phyloP scores from a whole-genome alignment of 2,888 invertebrate genomes.

The Heliconius ethilla region DNA sequence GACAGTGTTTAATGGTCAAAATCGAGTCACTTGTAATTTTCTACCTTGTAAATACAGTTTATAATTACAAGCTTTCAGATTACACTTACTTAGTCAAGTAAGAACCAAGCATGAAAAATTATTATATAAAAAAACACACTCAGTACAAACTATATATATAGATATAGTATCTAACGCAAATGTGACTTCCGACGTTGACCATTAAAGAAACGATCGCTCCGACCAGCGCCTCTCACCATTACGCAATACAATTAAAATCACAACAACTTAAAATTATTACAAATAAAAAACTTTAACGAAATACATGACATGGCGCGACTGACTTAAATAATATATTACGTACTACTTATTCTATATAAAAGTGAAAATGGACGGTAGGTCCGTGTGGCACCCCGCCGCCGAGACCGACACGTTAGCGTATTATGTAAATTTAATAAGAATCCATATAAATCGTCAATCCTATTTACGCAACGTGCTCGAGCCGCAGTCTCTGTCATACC shows the following conservation, averaged over 20 bases:
- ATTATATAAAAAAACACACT: constrained; percentile 22
- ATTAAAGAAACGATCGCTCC: constrained; percentile 34
- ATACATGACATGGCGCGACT: constrained; percentile 77
- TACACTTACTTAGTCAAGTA: constrained; percentile 37
- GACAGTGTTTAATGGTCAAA: constrained; percentile 14
- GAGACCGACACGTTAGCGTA: constrained; percentile 43
- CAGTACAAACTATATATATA: constrained; percentile 20
- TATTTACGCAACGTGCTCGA: constrained; percentile 48
- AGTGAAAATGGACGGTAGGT: constrained; percentile 55
- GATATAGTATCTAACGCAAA: constrained; percentile 28
- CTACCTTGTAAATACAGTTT: constrained; percentile 4
- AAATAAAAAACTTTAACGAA: constrained; percentile 62
- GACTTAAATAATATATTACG: constrained; percentile 71
- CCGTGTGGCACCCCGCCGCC: constrained; percentile 50
- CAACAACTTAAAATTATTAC: constrained; percentile 56
- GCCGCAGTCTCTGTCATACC: constrained; percentile 43
- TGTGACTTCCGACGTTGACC: constrained; percentile 19
- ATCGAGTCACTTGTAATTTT: background rate
- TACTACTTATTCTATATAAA: constrained; percentile 47
- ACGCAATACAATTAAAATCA: constrained; percentile 56
- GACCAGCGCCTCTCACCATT: constrained; percentile 41
- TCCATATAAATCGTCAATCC: constrained; percentile 41
- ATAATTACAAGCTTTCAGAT: constrained; percentile 29
- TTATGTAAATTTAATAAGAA: constrained; percentile 42
- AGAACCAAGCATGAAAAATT: constrained; percentile 35